Percentiles rank a stretch among this genome's conserved stretches.
Evolutionary conservation across 2,888 invertebrate species (phyloP).

Genomic region (Sinhomidia bicolor): DNA sequence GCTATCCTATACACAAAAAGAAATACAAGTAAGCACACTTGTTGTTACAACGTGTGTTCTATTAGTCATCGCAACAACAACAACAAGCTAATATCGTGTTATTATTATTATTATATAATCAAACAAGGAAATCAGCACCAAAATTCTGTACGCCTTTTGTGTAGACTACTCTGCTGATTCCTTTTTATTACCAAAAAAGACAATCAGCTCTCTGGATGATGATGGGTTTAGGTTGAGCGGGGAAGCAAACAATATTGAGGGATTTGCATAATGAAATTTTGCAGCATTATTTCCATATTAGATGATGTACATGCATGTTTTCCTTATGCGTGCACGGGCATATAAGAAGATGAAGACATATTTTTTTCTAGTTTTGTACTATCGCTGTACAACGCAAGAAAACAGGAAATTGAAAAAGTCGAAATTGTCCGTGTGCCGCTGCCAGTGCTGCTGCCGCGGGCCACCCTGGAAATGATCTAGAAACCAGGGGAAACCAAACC

Average conservation of each 20-base stretch:
- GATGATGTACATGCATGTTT: not conserved
- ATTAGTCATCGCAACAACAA: too few relatives aligned
- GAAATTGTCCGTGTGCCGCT: not conserved
- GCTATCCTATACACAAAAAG: too few relatives aligned
- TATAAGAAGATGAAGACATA: not conserved
- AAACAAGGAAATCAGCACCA: too few relatives aligned
- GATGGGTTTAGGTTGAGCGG: not conserved
- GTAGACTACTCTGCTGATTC: too few relatives aligned
- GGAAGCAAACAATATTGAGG: not conserved
- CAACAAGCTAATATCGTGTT: too few relatives aligned
- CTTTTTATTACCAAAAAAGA: not conserved
- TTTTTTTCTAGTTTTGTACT: not conserved
- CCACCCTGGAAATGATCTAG: not conserved
- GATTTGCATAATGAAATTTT: not conserved
- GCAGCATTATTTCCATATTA: not conserved
- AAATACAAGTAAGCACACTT: too few relatives aligned
- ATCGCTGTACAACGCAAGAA: not conserved
- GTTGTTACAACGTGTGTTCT: too few relatives aligned
- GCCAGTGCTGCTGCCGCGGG: not conserved
- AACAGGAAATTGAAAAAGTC: slow-evolving; percentile 23
- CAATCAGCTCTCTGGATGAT: not conserved
- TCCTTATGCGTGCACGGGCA: too few relatives aligned
- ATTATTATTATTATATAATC: too few relatives aligned
- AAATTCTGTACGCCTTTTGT: too few relatives aligned
- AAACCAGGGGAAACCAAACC: not conserved